These are phyloP conservation scores for Aplysina aerophoba DNA, from an alignment of 37 sponge, comb jelly and placozoan species.

Conservation along the genomic window DNA sequence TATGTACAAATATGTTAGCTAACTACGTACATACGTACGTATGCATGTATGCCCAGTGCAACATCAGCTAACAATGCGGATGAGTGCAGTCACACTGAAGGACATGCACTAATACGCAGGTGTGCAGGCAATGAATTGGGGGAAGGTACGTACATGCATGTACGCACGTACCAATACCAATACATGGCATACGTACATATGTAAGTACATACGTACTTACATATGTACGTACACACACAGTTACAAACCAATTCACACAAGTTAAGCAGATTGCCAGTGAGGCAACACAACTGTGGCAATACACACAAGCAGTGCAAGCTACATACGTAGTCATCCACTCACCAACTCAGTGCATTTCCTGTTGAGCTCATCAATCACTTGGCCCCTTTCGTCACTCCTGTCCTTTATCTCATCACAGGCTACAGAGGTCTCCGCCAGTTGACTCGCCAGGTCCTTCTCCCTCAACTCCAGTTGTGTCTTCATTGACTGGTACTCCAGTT, in stretches of 20 bases:
- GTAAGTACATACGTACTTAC: too few species aligned
- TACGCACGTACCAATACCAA: too few species aligned
- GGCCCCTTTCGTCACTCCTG: neutral
- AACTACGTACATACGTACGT: neutral
- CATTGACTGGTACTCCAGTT: slow-evolving; percentile 38
- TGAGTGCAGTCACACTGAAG: too few species aligned
- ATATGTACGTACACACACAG: too few species aligned
- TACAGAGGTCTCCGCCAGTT: neutral
- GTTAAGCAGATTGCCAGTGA: too few species aligned
- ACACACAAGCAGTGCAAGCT: neutral
- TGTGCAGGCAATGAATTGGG: too few species aligned
- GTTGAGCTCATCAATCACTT: slow-evolving; percentile 37
- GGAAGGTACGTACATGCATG: too few species aligned
- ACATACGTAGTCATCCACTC: neutral
- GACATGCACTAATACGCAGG: too few species aligned
- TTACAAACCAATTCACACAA: too few species aligned
- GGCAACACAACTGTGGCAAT: too few species aligned
- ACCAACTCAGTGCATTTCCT: slow-evolving; percentile 34
- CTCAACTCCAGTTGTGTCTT: slow-evolving; percentile 30
- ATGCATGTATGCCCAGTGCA: neutral
- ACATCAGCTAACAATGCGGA: too few species aligned
- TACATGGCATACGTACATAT: too few species aligned
- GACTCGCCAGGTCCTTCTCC: slow-evolving; percentile 10
- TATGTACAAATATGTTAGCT: neutral
- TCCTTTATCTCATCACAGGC: slow-evolving; percentile 25